A percentile compares a stretch with the other conserved stretches of the same genome.
Conservation (phyloP, 2,888 invertebrate species). For the Pasiphila rectangulata region DNA sequence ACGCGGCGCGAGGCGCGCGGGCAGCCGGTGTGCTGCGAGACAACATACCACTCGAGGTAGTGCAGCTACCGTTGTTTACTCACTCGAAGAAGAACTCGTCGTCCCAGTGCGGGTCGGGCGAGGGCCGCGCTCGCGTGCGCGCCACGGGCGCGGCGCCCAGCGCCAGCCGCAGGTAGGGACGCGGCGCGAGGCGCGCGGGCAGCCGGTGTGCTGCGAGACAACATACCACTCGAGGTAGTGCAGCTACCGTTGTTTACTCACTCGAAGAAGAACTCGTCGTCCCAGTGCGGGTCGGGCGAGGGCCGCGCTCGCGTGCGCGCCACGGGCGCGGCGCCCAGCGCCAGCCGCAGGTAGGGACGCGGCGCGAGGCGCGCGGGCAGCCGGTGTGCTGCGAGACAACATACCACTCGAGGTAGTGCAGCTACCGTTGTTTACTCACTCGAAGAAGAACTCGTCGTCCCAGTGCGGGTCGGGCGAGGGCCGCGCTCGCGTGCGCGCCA, state of each 20-base stretch:
- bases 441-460: constrained; percentile 98
- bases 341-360: constrained; percentile 94
- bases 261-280: constrained; percentile 98
- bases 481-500: no score
- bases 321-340: constrained; percentile 94
- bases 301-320: no score
- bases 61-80: constrained; percentile 53
- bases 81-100: constrained; percentile 98
- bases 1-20: no score
- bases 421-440: constrained; percentile 82
- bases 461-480: constrained; percentile 96
- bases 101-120: constrained; percentile 97
- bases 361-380: no score
- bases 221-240: no score
- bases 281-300: constrained; percentile 96
- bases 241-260: constrained; percentile 68
- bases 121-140: no score
- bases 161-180: constrained; percentile 94
- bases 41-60: no score
- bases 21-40: no score
- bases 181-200: no score
- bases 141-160: constrained; percentile 95
- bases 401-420: no score
- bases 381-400: no score
- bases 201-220: no score